phyloP scores from a whole-genome alignment of 1,140 invertebrate genomes.

The Himalopsyche phryganea region DNA sequence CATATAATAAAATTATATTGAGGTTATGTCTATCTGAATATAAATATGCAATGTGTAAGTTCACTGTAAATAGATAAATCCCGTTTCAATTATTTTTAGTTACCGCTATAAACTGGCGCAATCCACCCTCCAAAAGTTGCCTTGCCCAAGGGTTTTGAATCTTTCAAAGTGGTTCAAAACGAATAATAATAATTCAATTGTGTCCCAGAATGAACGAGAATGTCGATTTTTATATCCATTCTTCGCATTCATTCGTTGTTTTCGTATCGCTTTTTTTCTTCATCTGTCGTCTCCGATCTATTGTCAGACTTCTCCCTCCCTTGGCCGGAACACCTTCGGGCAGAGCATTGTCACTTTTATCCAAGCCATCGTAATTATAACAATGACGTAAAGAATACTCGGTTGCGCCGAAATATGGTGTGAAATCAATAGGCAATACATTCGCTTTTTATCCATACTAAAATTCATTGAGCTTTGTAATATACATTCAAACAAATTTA shows the following conservation, averaged over 20 bases:
- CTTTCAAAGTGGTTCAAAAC: conserved; percentile 32
- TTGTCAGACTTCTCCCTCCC: conserved; percentile 21
- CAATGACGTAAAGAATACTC: conserved; percentile 19
- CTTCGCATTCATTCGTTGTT: conserved; percentile 29
- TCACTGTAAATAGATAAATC: too few species aligned
- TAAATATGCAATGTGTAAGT: too few species aligned
- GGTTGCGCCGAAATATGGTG: conserved; percentile 18
- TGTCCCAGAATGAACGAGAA: conserved; percentile 26
- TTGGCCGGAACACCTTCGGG: conserved; percentile 22
- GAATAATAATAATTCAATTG: conserved; percentile 33
- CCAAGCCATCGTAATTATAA: conserved; percentile 27
- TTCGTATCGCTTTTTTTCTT: conserved; percentile 30
- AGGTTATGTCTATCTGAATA: too few species aligned
- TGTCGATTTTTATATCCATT: conserved; percentile 31
- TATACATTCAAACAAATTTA: too few species aligned
- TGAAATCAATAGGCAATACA: conserved; percentile 18
- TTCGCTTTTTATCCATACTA: too few species aligned
- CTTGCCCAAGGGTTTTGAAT: conserved; percentile 30
- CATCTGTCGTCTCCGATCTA: conserved; percentile 14
- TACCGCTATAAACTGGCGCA: conserved; percentile 5
- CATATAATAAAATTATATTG: too few species aligned
- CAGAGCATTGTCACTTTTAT: conserved; percentile 24
- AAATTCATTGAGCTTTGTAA: background rate
- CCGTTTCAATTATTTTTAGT: too few species aligned
- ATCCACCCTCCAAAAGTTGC: conserved; percentile 10